Evolutionary conservation across 1,140 invertebrate species (phyloP).

Genomic region (Neotoxoptera formosana): DNA sequence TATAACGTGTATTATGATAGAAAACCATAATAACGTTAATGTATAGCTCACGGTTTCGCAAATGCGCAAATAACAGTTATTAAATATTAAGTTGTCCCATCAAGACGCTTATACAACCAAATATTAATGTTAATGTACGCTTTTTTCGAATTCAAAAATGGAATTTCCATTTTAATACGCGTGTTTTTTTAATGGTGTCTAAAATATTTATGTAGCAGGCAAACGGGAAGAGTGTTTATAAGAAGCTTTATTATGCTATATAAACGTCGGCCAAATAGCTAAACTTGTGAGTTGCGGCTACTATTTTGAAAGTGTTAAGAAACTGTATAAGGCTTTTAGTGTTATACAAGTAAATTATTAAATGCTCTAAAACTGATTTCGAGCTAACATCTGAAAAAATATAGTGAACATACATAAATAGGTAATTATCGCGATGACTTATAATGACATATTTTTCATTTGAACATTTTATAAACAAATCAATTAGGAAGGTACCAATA

Average conservation of each 20-base stretch:
- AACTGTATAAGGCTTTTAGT: background rate
- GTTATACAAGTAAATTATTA: background rate
- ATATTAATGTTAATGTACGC: background rate
- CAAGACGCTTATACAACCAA: background rate
- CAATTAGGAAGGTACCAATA: background rate
- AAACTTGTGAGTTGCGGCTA: background rate
- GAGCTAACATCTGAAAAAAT: background rate
- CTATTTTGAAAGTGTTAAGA: background rate
- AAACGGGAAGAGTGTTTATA: background rate
- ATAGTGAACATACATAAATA: background rate
- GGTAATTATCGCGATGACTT: background rate
- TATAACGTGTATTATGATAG: background rate
- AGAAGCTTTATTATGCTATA: background rate
- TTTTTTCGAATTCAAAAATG: background rate
- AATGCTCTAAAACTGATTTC: background rate
- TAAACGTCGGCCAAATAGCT: background rate
- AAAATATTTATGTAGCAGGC: background rate
- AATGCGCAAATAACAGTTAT: background rate
- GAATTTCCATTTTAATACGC: background rate
- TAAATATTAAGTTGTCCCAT: slow-evolving; percentile 8
- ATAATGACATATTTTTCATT: background rate
- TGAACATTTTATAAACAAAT: background rate
- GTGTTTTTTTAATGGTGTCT: background rate
- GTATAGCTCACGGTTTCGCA: background rate
- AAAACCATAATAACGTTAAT: slow-evolving; percentile 17